Evolutionary conservation across 2,797 vertebrate genomes (phyloP), one percentile per base, ranked within the genome.

Genomic region (Hapalemur alaotrensis): DNA sequence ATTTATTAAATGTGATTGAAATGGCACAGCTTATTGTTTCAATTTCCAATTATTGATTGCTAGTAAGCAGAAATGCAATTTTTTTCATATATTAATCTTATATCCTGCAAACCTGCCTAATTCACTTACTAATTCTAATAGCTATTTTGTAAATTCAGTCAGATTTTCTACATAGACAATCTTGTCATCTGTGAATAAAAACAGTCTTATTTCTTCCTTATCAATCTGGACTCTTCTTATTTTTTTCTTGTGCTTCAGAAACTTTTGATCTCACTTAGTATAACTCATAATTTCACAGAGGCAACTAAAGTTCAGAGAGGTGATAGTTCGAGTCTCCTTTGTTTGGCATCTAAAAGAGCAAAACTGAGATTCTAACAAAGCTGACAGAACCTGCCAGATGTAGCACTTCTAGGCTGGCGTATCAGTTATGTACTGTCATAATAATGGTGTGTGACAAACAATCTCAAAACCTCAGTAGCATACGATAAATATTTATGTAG

Each of bases 171-270:
- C 30, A 2, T 28, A 84, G 4, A 28, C 48, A 70, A 65, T 75
- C 59, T 80, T 70, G 35, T 59, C 30, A 46, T 84, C 78, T 93
- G 38, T 69, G 50, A 84, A 82, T 86, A 94, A 82, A 94, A 43
- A 43, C 32, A 61, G n/a, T 38, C 73, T 81, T 86, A 87, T 78
- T 84, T 80, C 70, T 88, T 93, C 43, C 43, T 90, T 87, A 65
- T 72, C 50, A 38, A 65, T 25, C 32, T 76, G 9, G 38, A 35
- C 67, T 3, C 14, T 75, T 72, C 20, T 75, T 43, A 59, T 70
- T 59, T 80, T 54, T 59, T 22, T 35, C 23, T 48, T 46, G 3
- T 69, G 57, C 48, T 88, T 92, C 43, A 83, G 93, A 57, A 61
- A 93, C 3, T 48, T 76, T 84, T 94, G 0, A 63, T 61, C 11